Percentiles rank a stretch among this genome's conserved stretches.
These are phyloP conservation scores for Rhinoptilus africanus DNA, from an alignment of 2,113 vertebrate genomes.

Conservation along the genomic window DNA sequence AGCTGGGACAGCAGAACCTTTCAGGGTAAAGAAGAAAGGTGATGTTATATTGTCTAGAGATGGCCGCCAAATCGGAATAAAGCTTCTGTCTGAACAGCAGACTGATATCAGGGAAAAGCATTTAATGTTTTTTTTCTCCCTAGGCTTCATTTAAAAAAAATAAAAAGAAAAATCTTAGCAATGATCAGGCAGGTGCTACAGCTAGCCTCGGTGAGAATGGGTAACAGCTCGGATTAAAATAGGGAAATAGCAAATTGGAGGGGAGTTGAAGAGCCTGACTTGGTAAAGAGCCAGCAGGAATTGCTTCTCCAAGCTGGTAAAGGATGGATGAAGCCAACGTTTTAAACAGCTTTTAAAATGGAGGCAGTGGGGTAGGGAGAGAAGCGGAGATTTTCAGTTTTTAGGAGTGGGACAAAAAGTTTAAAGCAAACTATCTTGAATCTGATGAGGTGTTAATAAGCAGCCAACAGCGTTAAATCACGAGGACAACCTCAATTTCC, in stretches of 20 bases:
- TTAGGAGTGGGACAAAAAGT: neutral
- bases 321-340: neutral
- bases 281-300: neutral
- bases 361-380: neutral
- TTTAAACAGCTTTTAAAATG: neutral
- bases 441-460: neutral
- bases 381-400: neutral
- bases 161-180: too few relatives aligned
- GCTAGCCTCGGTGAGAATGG: neutral
- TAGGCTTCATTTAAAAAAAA: neutral
- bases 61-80: neutral
- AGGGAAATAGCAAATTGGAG: neutral
- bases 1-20: neutral
- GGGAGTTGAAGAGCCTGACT: neutral
- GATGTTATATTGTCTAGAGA: neutral
- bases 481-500: neutral
- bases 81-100: neutral
- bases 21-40: neutral
- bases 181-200: neutral
- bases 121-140: neutral
- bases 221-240: neutral
- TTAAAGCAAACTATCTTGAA: neutral
- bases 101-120: neutral
- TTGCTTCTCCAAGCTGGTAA: neutral
- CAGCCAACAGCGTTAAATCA: neutral